Evolutionary conservation across 1,140 invertebrate species (phyloP).

Genomic region (Rhopalosiphum padi): DNA sequence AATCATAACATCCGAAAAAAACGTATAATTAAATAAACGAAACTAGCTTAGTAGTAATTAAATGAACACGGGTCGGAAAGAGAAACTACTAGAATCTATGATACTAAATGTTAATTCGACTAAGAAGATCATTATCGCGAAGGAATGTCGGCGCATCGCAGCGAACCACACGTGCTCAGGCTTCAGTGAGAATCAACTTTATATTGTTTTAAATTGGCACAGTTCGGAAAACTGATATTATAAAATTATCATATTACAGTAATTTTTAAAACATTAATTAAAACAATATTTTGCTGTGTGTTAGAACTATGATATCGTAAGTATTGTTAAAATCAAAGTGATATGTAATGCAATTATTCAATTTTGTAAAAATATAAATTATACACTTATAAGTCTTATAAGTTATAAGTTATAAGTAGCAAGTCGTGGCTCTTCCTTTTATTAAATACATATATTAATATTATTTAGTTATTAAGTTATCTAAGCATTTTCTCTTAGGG

Average conservation of each 20-base stretch:
- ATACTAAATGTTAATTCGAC: conserved; percentile 6
- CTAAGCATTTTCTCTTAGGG: background rate
- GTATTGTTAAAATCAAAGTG: background rate
- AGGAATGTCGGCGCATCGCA: background rate
- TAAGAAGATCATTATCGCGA: conserved; percentile 15
- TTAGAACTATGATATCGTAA: too few relatives aligned
- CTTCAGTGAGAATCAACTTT: background rate
- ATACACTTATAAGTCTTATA: background rate
- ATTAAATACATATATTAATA: background rate
- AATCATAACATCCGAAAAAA: background rate
- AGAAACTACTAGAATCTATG: conserved; percentile 12
- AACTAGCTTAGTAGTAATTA: conserved; percentile 13
- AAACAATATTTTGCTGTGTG: too few relatives aligned
- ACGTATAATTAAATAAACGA: conserved; percentile 40
- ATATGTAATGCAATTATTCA: background rate
- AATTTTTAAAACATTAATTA: background rate
- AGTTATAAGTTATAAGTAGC: background rate
- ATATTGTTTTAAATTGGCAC: background rate
- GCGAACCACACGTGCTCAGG: background rate
- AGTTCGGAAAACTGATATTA: background rate
- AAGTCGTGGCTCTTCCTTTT: background rate
- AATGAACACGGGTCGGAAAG: conserved; percentile 44
- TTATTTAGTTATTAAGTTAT: background rate
- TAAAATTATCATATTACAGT: background rate
- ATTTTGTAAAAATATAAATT: background rate